Evolutionary conservation across 1,140 invertebrate species (phyloP).

Genomic region (Globodera rostochiensis): DNA sequence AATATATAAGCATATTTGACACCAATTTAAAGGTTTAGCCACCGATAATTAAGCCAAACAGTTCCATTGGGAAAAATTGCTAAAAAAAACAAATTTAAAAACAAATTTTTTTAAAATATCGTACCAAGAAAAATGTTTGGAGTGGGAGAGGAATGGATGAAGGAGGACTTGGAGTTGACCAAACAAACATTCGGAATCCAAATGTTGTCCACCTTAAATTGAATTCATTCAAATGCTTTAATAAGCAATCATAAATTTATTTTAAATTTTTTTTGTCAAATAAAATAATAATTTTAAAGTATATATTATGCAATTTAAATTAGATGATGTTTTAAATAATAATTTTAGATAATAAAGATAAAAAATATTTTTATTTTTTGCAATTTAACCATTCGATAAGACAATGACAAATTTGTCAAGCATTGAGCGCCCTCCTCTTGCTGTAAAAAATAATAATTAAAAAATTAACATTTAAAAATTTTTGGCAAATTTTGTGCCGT

Average conservation of each 20-base stretch:
- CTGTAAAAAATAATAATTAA: constrained; percentile 25
- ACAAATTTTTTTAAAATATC: background rate
- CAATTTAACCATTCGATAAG: constrained; percentile 57
- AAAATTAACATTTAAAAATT: background rate
- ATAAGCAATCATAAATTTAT: too few species aligned
- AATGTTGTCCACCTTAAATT: constrained; percentile 48
- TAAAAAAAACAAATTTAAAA: background rate
- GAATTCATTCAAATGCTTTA: too few species aligned
- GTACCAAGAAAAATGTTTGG: constrained; percentile 61
- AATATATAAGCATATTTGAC: too few species aligned
- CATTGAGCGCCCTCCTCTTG: constrained; percentile 64
- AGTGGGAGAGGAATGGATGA: constrained; percentile 61
- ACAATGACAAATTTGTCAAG: constrained; percentile 60
- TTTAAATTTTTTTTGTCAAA: too few species aligned
- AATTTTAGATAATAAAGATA: background rate
- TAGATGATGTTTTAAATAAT: too few species aligned
- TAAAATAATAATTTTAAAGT: too few species aligned
- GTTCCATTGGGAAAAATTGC: constrained; percentile 65
- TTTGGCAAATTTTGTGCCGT: background rate
- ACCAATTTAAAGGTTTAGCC: background rate
- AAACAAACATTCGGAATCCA: constrained; percentile 56
- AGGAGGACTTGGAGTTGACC: constrained; percentile 54
- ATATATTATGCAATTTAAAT: too few species aligned
- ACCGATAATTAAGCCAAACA: constrained; percentile 62
- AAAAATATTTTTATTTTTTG: background rate